Conservation (phyloP, 2,888 invertebrate genomes). For the Trilocha varians region DNA sequence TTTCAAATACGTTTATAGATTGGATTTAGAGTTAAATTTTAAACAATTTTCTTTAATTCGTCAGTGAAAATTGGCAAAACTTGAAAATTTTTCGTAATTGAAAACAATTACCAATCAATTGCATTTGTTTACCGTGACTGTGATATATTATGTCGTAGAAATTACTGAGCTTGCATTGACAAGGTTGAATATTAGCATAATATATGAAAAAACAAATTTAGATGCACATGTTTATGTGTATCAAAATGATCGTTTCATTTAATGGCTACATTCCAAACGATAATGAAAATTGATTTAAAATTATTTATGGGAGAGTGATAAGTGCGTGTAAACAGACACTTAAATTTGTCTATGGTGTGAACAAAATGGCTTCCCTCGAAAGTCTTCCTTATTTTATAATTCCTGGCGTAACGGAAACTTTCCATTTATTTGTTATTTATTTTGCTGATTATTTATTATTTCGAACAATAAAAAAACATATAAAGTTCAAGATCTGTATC, state of each 20-base stretch:
- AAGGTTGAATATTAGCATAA: neutral
- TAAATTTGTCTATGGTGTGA: neutral
- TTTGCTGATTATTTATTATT: conserved; percentile 16
- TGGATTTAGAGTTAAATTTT: too few relatives aligned
- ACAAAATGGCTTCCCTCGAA: conserved; percentile 18
- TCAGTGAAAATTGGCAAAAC: too few relatives aligned
- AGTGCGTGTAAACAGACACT: neutral
- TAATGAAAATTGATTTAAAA: neutral
- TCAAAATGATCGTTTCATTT: neutral
- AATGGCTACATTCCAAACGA: conserved; percentile 1
- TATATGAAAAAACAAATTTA: neutral
- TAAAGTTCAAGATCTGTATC: neutral
- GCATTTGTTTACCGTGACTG: conserved; percentile 66
- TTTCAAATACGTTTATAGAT: neutral
- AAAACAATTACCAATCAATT: conserved; percentile 20
- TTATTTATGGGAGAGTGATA: neutral
- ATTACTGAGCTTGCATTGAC: conserved; percentile 40
- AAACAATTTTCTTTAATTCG: too few relatives aligned
- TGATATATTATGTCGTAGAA: conserved; percentile 50
- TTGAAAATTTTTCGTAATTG: too few relatives aligned
- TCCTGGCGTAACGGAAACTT: conserved; percentile 18
- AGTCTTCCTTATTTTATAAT: conserved; percentile 25
- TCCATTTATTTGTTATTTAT: conserved; percentile 21
- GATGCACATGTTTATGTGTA: neutral
- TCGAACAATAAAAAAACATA: neutral